phyloP scores from a whole-genome alignment of 2,888 invertebrate species.

The Noctua janthina region DNA sequence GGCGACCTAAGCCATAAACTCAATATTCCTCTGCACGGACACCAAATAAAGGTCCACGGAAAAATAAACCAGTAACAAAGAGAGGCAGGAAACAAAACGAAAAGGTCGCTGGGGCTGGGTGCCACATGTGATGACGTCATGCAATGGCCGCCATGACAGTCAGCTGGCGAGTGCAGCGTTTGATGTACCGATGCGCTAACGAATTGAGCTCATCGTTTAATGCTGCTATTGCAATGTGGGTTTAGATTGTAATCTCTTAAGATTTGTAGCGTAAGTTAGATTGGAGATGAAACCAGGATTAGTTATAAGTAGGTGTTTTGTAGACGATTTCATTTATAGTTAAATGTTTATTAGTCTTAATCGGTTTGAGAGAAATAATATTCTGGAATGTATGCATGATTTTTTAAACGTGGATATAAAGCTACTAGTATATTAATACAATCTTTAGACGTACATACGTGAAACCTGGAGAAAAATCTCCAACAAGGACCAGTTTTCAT shows the following conservation, averaged over 20 bases:
- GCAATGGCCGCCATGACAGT: constrained; percentile 70
- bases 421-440: neutral
- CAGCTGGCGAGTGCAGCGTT: constrained; percentile 75
- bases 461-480: neutral
- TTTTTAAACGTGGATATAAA: neutral
- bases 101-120: constrained; percentile 73
- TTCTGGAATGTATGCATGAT: neutral
- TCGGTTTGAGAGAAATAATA: neutral
- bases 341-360: constrained; percentile 11
- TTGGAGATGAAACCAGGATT: constrained; percentile 25
- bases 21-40: constrained; percentile 34
- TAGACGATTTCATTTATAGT: constrained; percentile 16
- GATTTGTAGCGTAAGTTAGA: constrained; percentile 35
- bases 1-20: constrained; percentile 9
- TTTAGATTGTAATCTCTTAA: constrained; percentile 52
- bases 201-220: constrained; percentile 54
- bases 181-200: constrained; percentile 57
- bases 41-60: constrained; percentile 62
- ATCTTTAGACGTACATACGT: neutral
- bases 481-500: neutral
- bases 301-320: constrained; percentile 28
- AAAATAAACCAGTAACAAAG: constrained; percentile 67
- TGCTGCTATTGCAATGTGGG: constrained; percentile 47
- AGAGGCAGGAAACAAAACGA: constrained; percentile 75
- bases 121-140: constrained; percentile 86